phyloP scores from a whole-genome alignment of 2,888 invertebrate genomes.

The Argyresthia goedartella region DNA sequence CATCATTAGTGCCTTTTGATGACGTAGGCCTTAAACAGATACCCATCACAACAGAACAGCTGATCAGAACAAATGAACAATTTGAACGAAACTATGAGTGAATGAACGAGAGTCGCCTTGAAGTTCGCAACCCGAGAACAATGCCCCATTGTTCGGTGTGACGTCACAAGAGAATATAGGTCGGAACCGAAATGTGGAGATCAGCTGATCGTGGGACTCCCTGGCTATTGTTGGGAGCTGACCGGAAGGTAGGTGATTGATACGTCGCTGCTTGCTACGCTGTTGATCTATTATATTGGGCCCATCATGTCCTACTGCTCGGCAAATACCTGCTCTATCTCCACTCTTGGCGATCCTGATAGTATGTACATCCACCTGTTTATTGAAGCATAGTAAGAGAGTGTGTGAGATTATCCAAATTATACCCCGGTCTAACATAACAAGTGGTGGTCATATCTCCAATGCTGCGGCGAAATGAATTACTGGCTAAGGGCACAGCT shows the following conservation, averaged over 20 bases:
- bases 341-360: too few species aligned
- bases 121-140: slow-evolving; percentile 64
- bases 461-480: too few species aligned
- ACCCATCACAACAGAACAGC: slow-evolving; percentile 57
- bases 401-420: too few species aligned
- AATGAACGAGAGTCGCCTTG: slow-evolving; percentile 56
- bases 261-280: background rate
- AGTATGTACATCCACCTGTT: too few species aligned
- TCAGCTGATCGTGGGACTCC: slow-evolving; percentile 57
- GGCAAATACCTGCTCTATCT: too few species aligned
- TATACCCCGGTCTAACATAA: too few species aligned
- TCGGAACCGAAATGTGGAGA: slow-evolving; percentile 60
- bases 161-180: slow-evolving; percentile 67
- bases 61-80: slow-evolving; percentile 51
- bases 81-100: slow-evolving; percentile 57
- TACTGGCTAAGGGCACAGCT: too few species aligned
- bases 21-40: slow-evolving; percentile 25
- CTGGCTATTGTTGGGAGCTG: slow-evolving; percentile 8
- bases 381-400: too few species aligned
- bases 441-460: too few species aligned
- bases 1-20: background rate
- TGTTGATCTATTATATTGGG: too few species aligned
- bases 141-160: slow-evolving; percentile 62
- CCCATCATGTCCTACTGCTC: too few species aligned
- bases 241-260: background rate